Evolutionary conservation across 2,888 invertebrate species (phyloP).

Genomic region (Pachycephus smyrnensis): DNA sequence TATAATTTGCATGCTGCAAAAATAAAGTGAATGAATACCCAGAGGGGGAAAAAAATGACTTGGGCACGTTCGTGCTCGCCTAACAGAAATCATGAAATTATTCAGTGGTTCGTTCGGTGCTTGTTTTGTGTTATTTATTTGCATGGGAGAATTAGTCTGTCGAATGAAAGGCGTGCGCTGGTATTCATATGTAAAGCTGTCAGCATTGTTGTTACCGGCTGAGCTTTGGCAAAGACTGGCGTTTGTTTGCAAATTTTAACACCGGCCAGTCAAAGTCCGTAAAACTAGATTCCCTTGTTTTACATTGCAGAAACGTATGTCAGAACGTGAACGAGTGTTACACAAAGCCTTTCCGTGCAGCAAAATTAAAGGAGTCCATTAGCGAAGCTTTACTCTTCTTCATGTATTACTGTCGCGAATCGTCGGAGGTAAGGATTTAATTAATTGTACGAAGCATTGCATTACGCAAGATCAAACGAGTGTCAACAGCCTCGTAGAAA

Average conservation of each 20-base stretch:
- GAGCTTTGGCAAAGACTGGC: not conserved
- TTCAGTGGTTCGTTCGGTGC: not conserved
- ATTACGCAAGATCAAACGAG: not conserved
- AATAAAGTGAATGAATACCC: not conserved
- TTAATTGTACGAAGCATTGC: not conserved
- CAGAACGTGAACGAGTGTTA: slow-evolving; percentile 61
- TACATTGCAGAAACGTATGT: slow-evolving; percentile 62
- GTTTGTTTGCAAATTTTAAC: not conserved
- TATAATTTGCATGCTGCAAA: not conserved
- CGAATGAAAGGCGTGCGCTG: not conserved
- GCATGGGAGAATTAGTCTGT: not conserved
- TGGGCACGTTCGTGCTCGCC: not conserved
- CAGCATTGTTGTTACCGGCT: not conserved
- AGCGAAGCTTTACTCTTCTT: slow-evolving; percentile 64
- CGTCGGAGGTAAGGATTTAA: slow-evolving; percentile 55
- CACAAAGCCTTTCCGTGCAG: slow-evolving; percentile 60
- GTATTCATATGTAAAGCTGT: not conserved
- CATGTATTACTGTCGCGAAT: slow-evolving; percentile 61
- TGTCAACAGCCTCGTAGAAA: slow-evolving; percentile 14
- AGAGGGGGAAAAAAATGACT: not conserved
- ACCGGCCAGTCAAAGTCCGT: not conserved
- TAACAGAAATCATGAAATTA: not conserved
- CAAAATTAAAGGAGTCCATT: slow-evolving; percentile 63
- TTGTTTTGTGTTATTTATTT: not conserved
- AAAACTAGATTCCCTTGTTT: not conserved